Conservation (phyloP, 2,113 vertebrate species). For the Burhinus oedicnemus region DNA sequence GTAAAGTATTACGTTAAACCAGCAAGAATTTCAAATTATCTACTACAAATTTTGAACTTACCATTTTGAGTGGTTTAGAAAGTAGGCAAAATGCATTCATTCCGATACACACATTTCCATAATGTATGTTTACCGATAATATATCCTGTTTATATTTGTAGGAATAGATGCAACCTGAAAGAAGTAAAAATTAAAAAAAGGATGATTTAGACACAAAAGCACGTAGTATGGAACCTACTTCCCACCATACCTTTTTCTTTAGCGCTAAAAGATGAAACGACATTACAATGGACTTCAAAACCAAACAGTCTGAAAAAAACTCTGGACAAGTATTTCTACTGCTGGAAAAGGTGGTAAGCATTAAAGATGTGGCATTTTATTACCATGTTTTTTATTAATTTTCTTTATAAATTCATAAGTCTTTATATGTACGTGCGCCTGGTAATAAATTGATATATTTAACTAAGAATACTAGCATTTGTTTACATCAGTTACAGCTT, state of each 20-base stretch:
- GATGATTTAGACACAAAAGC: not conserved
- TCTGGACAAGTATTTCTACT: not conserved
- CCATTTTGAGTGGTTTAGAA: not conserved
- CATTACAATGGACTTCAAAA: not conserved
- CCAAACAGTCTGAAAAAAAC: not conserved
- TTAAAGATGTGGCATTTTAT: not conserved
- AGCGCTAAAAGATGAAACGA: not conserved
- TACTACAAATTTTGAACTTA: not conserved
- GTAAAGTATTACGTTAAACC: not conserved
- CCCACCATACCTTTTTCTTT: not conserved
- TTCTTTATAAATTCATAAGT: not conserved
- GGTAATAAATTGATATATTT: not conserved
- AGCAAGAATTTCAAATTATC: not conserved
- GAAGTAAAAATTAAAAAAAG: not conserved
- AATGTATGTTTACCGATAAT: not conserved
- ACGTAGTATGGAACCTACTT: not conserved
- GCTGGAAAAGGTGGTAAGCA: not conserved
- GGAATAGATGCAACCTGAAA: not conserved
- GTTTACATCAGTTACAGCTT: not conserved
- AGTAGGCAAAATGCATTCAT: not conserved
- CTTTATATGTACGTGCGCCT: rapidly evolving
- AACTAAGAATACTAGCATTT: not conserved
- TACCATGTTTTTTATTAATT: not conserved
- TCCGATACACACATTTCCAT: not conserved
- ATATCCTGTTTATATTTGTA: not conserved